Percentiles rank a stretch among this genome's conserved stretches.
Conservation (phyloP, 2,797 vertebrate genomes). For the Parauchenoglanis punctatus region DNA sequence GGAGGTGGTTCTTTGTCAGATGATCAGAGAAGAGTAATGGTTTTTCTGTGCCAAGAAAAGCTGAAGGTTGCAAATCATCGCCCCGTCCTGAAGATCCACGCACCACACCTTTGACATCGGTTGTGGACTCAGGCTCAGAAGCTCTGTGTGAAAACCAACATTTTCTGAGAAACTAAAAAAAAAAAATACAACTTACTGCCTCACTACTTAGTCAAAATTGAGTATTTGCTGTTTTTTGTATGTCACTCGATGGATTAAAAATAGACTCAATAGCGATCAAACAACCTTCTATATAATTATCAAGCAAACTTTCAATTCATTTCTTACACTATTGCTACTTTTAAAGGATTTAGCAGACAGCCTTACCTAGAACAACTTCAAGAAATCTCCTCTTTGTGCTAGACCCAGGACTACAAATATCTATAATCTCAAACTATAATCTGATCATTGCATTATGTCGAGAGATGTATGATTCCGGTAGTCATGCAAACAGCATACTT, state of each 20-base stretch:
- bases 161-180: neutral
- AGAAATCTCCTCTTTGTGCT: neutral
- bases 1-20: slow-evolving; percentile 58
- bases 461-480: neutral
- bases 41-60: neutral
- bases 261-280: neutral
- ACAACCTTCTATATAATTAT: neutral
- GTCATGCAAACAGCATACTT: neutral
- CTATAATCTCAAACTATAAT: neutral
- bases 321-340: neutral
- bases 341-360: neutral
- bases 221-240: neutral
- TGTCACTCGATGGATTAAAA: neutral
- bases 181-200: neutral
- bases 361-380: neutral
- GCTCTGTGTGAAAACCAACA: slow-evolving; percentile 1
- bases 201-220: neutral
- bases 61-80: slow-evolving; percentile 6
- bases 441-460: neutral
- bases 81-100: slow-evolving; percentile 26
- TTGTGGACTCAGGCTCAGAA: neutral
- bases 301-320: neutral
- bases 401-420: neutral
- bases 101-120: slow-evolving; percentile 2
- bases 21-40: slow-evolving; percentile 40